Percentiles rank a stretch among this genome's conserved stretches.
Conservation (phyloP, 2,888 invertebrate genomes). For the Chrysomela aeneicollis region DNA sequence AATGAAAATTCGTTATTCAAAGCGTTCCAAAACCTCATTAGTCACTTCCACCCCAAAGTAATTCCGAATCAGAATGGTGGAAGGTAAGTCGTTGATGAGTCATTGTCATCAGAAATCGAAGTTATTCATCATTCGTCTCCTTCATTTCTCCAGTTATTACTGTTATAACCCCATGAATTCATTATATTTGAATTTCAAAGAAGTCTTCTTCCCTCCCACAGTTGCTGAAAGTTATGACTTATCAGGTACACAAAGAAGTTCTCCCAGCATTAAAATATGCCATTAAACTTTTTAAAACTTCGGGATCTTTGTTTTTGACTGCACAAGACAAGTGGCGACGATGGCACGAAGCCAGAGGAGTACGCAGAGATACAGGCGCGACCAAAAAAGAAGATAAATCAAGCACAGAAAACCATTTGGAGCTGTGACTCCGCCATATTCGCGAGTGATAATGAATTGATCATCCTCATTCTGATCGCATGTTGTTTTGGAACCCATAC, state of each 20-base stretch:
- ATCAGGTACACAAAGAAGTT: conserved; percentile 33
- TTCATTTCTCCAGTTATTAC: neutral
- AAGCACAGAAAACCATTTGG: conserved; percentile 42
- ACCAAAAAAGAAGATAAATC: conserved; percentile 45
- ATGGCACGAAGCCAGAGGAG: conserved; percentile 31
- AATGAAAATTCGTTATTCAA: too few species aligned
- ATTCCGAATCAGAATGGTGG: neutral
- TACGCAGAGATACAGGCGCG: conserved; percentile 22
- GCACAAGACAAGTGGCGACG: conserved; percentile 35
- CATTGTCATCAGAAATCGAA: conserved; percentile 1
- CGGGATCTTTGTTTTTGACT: conserved; percentile 36
- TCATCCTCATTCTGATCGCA: conserved; percentile 30
- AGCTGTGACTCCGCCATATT: conserved; percentile 35
- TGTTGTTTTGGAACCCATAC: too few species aligned
- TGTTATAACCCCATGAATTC: conserved; percentile 26
- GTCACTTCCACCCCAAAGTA: too few species aligned
- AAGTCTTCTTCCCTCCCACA: conserved; percentile 23
- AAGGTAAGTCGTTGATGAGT: neutral
- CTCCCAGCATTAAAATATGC: conserved; percentile 37
- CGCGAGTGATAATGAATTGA: conserved; percentile 41
- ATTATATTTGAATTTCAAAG: conserved; percentile 30
- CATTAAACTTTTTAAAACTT: conserved; percentile 38
- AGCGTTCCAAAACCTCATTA: too few species aligned
- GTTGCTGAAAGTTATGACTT: conserved; percentile 34
- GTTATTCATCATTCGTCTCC: neutral